A percentile compares a stretch with the other conserved stretches of the same genome.
Conservation (phyloP, 2,113 vertebrate genomes). For the Chloroceryle aenea region DNA sequence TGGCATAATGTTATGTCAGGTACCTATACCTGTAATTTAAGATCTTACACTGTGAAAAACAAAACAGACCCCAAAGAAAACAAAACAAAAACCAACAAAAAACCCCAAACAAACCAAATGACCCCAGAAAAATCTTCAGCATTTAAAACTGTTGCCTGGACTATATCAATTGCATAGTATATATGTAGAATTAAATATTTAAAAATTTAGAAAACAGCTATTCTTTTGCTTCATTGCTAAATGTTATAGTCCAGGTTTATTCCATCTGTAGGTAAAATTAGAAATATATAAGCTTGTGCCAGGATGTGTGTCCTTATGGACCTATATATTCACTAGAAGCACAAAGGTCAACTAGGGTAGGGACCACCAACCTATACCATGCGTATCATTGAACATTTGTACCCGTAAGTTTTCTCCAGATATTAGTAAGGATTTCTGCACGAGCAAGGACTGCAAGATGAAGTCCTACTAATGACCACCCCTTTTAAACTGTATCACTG, state of each 20-base stretch:
- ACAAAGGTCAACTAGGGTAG: neutral
- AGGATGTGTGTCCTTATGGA: neutral
- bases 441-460: neutral
- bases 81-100: neutral
- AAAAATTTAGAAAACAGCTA: neutral
- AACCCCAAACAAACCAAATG: no score
- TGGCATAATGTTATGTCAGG: neutral
- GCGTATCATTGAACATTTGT: neutral
- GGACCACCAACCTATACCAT: neutral
- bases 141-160: neutral
- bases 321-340: neutral
- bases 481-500: neutral
- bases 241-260: neutral
- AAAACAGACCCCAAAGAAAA: no score
- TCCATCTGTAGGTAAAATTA: neutral
- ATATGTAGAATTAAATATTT: neutral
- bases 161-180: neutral
- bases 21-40: neutral
- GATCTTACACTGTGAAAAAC: neutral
- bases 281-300: neutral
- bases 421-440: neutral
- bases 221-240: neutral
- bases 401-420: neutral
- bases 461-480: neutral
- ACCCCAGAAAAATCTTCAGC: neutral